Evolutionary conservation across 2,797 vertebrate genomes (phyloP).

Genomic region (Petrocephalus schoutedeni): DNA sequence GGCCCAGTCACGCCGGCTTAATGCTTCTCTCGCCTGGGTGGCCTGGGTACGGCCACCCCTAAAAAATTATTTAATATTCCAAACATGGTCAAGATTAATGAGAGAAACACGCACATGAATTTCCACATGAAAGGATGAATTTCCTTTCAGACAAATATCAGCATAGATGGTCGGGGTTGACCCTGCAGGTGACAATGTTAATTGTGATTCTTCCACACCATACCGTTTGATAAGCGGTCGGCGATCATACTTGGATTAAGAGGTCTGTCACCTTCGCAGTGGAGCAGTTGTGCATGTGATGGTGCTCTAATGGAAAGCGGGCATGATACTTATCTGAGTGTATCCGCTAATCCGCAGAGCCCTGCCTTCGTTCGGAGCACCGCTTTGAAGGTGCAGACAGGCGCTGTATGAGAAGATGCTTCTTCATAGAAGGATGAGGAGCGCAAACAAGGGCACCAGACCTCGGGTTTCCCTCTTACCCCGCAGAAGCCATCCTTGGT

Average conservation of each 20-base stretch:
- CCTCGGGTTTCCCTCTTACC: not conserved
- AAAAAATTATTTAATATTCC: not conserved
- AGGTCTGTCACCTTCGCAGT: not conserved
- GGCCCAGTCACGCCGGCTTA: not conserved
- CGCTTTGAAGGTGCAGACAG: not conserved
- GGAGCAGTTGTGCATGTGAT: not conserved
- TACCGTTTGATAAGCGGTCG: not conserved
- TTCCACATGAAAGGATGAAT: not conserved
- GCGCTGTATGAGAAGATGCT: not conserved
- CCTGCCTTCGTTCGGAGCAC: not conserved
- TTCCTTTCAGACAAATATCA: not conserved
- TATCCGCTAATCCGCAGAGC: not conserved
- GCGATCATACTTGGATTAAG: not conserved
- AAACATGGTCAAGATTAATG: not conserved
- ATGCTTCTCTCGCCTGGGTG: not conserved
- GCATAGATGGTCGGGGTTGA: not conserved
- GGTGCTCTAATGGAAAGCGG: not conserved
- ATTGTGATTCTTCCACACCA: not conserved
- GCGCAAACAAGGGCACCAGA: not conserved
- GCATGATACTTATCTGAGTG: not conserved
- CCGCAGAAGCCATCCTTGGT: not conserved
- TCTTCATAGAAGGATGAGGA: not conserved
- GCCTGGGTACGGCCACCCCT: not conserved
- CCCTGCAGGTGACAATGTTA: not conserved
- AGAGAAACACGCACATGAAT: not conserved